A percentile compares a stretch with the other conserved stretches of the same genome.
Conservation (phyloP, 30 jellyfish, hydroid and myxozoan species). For the Cassiopea xamachana region DNA sequence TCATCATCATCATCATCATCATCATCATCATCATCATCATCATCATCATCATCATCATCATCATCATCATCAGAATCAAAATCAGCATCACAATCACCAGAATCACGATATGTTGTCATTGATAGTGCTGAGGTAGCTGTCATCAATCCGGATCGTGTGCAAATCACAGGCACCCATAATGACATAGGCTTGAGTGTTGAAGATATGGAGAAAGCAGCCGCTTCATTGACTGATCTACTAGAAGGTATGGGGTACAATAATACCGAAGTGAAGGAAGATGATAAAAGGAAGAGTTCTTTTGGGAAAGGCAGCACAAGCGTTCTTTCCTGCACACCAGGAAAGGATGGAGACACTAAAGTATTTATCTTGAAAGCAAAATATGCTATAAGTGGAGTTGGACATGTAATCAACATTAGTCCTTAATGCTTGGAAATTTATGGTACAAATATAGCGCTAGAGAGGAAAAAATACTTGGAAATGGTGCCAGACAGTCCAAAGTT, state of each 20-base stretch:
- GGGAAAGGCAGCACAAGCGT: too few relatives aligned
- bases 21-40: background rate
- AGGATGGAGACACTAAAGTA: too few relatives aligned
- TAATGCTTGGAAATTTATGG: too few relatives aligned
- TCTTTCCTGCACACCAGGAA: too few relatives aligned
- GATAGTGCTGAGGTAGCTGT: background rate
- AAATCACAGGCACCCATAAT: background rate
- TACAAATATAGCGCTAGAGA: too few relatives aligned
- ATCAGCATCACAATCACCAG: background rate
- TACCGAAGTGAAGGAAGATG: too few relatives aligned
- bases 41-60: background rate
- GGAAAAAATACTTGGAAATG: background rate
- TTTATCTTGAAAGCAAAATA: too few relatives aligned
- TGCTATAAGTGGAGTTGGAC: too few relatives aligned
- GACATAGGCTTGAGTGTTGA: background rate
- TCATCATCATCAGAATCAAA: background rate
- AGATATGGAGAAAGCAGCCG: background rate
- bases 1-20: background rate
- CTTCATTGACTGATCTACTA: background rate
- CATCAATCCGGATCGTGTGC: background rate
- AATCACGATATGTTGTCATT: background rate
- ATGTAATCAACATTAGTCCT: too few relatives aligned
- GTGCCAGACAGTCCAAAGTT: constrained; percentile 1
- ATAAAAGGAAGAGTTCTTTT: too few relatives aligned
- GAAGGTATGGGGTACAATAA: too few relatives aligned